Evolutionary conservation across 2,113 vertebrate genomes (phyloP).

Genomic region (Columba livia): DNA sequence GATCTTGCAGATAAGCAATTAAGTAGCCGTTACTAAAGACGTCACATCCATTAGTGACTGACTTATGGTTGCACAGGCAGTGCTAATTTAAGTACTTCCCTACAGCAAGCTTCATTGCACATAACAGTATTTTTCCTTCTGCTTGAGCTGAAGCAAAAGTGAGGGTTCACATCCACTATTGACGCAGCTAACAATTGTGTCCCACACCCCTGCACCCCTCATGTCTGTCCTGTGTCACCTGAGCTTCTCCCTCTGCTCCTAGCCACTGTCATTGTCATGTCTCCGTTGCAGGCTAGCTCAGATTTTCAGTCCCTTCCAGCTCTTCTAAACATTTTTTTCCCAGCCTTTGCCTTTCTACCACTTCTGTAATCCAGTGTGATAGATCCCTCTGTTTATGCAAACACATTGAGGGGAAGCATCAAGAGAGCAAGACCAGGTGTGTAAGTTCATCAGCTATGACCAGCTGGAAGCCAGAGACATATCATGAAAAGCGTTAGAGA

Average conservation of each 20-base stretch:
- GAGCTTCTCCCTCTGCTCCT: not conserved
- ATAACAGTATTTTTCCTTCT: not conserved
- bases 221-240: not conserved
- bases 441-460: not conserved
- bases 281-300: not conserved
- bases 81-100: not conserved
- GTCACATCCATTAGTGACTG: not conserved
- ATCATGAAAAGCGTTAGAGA: not conserved
- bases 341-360: not conserved
- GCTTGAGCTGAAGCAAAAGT: not conserved
- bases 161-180: not conserved
- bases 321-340: not conserved
- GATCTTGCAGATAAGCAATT: not conserved
- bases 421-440: not conserved
- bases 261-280: not conserved
- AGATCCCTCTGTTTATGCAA: not conserved
- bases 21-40: not conserved
- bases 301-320: not conserved
- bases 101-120: not conserved
- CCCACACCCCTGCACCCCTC: not conserved
- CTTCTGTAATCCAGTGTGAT: not conserved
- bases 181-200: not conserved
- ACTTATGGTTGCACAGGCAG: not conserved
- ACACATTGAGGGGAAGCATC: not conserved
- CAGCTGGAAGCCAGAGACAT: not conserved